Conservation (phyloP, 2,888 invertebrate species). For the Quadroppia sp. region DNA sequence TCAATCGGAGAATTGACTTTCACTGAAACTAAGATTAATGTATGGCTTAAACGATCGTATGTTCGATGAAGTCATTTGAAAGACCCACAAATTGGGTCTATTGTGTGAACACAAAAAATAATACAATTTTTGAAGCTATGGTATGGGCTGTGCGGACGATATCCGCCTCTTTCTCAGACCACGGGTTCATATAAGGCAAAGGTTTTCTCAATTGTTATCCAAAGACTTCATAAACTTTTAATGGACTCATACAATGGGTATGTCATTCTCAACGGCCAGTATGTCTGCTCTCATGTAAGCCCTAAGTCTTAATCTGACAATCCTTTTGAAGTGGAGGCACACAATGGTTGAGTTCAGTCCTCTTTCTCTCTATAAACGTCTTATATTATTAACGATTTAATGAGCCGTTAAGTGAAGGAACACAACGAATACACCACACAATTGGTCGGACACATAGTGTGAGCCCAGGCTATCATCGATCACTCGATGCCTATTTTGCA, state of each 20-base stretch:
- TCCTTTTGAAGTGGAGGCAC: constrained; percentile 4
- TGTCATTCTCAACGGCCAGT: not conserved
- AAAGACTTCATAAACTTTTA: constrained; percentile 34
- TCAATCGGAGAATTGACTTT: constrained; percentile 20
- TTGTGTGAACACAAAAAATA: constrained; percentile 9
- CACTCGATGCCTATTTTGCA: constrained; percentile 29
- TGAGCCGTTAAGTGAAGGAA: constrained; percentile 37
- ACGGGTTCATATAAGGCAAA: not conserved
- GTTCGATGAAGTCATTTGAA: constrained; percentile 28
- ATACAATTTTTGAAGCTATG: not conserved
- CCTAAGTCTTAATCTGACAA: constrained; percentile 3
- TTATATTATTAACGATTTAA: constrained; percentile 39
- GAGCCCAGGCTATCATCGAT: not conserved
- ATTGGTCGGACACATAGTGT: constrained; percentile 34
- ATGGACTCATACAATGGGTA: constrained; percentile 17
- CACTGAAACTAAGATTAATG: constrained; percentile 22
- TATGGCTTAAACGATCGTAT: constrained; percentile 9
- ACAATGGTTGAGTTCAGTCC: constrained; percentile 4
- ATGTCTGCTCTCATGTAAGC: not conserved
- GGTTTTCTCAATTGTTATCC: not conserved
- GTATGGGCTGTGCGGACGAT: not conserved
- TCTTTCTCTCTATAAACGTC: not conserved
- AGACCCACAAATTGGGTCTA: constrained; percentile 24
- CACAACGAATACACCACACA: constrained; percentile 8
- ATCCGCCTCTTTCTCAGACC: constrained; percentile 18